Conservation (phyloP, 2,113 vertebrate genomes). For the Anhinga anhinga region DNA sequence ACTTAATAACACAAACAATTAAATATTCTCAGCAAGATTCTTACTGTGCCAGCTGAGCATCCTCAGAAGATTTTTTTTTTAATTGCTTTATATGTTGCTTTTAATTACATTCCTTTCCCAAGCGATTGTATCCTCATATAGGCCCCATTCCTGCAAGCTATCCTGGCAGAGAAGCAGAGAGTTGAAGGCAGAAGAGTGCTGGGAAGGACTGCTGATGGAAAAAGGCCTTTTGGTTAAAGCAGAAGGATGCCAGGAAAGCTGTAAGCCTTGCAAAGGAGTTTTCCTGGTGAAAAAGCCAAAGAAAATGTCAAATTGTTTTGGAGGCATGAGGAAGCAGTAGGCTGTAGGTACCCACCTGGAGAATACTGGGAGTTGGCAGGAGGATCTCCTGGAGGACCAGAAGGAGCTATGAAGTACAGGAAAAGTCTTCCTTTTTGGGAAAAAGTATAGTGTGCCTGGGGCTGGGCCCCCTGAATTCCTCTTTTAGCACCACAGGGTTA, state of each 20-base stretch:
- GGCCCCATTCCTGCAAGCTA: constrained; percentile 45
- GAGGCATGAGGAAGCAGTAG: not conserved
- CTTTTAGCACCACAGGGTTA: not conserved
- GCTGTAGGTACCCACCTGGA: not conserved
- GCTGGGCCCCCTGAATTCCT: not conserved
- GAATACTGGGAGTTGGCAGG: not conserved
- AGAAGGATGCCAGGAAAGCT: not conserved
- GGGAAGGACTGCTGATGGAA: not conserved
- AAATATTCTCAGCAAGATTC: constrained; percentile 48
- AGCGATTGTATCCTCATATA: constrained; percentile 38
- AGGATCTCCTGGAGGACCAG: not conserved
- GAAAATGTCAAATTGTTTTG: not conserved
- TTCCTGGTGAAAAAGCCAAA: not conserved
- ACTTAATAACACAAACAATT: constrained; percentile 56
- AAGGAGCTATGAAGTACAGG: not conserved
- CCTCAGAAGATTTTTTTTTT: constrained; percentile 31
- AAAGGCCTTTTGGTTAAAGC: constrained; percentile 12
- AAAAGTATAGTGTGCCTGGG: not conserved
- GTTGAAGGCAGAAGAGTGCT: not conserved
- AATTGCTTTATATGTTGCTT: constrained; percentile 45
- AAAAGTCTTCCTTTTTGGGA: not conserved
- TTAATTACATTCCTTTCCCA: constrained; percentile 69
- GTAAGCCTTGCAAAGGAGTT: not conserved
- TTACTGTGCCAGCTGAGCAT: not conserved
- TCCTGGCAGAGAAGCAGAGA: constrained; percentile 42